Evolutionary conservation across 1,140 invertebrate genomes (phyloP), one percentile per base, ranked within the genome.

Genomic region (Drosophila littoralis): DNA sequence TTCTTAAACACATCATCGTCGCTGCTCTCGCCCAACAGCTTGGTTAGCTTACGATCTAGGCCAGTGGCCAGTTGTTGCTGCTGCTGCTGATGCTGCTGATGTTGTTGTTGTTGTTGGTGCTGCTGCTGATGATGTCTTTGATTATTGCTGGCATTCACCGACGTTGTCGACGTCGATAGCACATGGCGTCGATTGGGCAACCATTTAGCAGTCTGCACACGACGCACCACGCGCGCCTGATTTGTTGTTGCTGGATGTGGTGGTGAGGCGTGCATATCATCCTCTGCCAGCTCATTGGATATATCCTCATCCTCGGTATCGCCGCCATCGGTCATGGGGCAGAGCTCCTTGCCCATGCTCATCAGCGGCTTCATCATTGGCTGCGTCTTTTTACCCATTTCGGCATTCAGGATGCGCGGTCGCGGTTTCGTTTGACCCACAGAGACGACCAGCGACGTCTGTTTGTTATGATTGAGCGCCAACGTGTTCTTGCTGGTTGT

Each of bases 381-480:
- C 43, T 75, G 75, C 7, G 81, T 79, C 65, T 88, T 91, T 15
- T 83, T 91, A 38, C 84, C 84, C 58, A 92, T 84, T 10, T 91
- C 77, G 3, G 90, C 57, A 52, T 92, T 92, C 9, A 92, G 77
- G 59, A 92, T 92, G 13, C 91, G 77, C 6, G 91, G 91, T 22
- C 88, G 72, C n/a, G 91, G 83, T 52, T 91, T 92, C 7, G 55
- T 8, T 59, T 36, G 60, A 51, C 17, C 46, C 45, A 63, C 60
- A 32, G 45, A n/a, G 15, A 8, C 71, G 40, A 28, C 15, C 60
- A 50, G 1, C 7, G 50, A 12, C 17, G 46, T 33, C 10, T 40
- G 52, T 38, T 66, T 51, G 61, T 17, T 38, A 8, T 75, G 76
- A 50, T 61, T 76, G 6, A 63, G 60, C 55, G 33, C 33, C 33